Conservation (phyloP, 2,888 invertebrate genomes). For the Atethmia centrago region DNA sequence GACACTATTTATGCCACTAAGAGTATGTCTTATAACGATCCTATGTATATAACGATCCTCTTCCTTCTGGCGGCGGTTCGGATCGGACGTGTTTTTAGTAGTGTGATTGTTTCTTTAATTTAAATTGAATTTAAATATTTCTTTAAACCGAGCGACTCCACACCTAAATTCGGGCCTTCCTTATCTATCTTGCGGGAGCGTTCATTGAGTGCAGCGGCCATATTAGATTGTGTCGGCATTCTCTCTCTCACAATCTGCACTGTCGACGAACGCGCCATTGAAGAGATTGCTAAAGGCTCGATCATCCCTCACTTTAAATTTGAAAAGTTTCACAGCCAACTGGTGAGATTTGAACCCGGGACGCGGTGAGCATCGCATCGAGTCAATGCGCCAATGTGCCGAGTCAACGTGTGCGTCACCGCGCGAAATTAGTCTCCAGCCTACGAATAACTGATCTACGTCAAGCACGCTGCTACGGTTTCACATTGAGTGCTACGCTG, state of each 20-base stretch:
- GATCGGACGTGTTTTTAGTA: background rate
- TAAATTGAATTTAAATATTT: background rate
- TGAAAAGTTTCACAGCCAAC: background rate
- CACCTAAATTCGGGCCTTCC: background rate
- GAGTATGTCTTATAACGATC: too few species aligned
- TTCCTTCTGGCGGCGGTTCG: background rate
- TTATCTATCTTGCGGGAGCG: too few species aligned
- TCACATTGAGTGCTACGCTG: too few species aligned
- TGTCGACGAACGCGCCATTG: background rate
- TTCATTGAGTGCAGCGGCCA: too few species aligned
- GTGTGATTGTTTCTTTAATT: background rate
- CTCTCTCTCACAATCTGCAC: background rate
- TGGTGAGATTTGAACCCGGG: conserved; percentile 1
- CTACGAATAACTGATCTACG: background rate
- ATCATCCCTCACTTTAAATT: background rate
- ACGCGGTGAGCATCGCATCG: background rate
- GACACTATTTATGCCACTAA: too few species aligned
- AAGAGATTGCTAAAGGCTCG: background rate
- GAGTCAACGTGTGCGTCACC: background rate
- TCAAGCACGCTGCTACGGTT: too few species aligned
- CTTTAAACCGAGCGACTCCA: background rate
- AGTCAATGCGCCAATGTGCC: background rate
- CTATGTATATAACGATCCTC: background rate
- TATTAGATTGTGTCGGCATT: background rate
- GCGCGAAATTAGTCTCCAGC: background rate